Base-by-base conservation (phyloP, 30 jellyfish, hydroid and myxozoan genomes). In the Clytia hemisphaerica region DNA sequence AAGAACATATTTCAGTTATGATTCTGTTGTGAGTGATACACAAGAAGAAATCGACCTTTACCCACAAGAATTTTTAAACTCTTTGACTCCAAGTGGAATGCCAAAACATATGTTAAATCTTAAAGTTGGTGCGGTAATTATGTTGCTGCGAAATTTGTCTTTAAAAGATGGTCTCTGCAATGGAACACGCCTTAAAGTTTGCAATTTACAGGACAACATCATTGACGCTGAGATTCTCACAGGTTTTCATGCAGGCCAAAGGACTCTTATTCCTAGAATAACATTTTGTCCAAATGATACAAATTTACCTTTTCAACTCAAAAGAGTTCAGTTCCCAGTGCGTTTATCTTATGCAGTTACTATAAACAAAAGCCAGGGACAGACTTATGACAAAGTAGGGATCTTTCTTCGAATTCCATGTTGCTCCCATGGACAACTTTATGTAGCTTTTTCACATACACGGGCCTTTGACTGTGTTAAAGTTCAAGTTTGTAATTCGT, bases 321-420 rank as follows among this genome's bases (percentile, higher is more conserved):
- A 60, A 32, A 29, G 75, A 61, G 15, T 15, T 25, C 78, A 65
- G 31, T 65, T 37, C 14, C 78, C 78, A 0, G 78, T 65, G 67
- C 38, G 78, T 37, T 42, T 65, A 21, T 65, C 78, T 16, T 65
- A 38, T 42, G 38, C 67, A 12, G 57, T 37, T 31, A 60, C 50
- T n/a, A 37, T 30, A 51, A 60, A 6, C 50, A 60, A 60, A n/a
- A n/a, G n/a, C n/a, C n/a, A n/a, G n/a, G n/a, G n/a, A n/a, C n/a
- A n/a, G n/a, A n/a, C n/a, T n/a, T n/a, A n/a, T n/a, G n/a, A n/a
- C n/a, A n/a, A n/a, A n/a, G n/a, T n/a, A n/a, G n/a, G n/a, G n/a
- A n/a, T n/a, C n/a, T n/a, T n/a, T n/a, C n/a, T n/a, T n/a, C n/a
- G n/a, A n/a, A n/a, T n/a, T n/a, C n/a, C n/a, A n/a, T n/a, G n/a